phyloP scores from a whole-genome alignment of 2,888 invertebrate species.

The Yponomeuta cagnagella region DNA sequence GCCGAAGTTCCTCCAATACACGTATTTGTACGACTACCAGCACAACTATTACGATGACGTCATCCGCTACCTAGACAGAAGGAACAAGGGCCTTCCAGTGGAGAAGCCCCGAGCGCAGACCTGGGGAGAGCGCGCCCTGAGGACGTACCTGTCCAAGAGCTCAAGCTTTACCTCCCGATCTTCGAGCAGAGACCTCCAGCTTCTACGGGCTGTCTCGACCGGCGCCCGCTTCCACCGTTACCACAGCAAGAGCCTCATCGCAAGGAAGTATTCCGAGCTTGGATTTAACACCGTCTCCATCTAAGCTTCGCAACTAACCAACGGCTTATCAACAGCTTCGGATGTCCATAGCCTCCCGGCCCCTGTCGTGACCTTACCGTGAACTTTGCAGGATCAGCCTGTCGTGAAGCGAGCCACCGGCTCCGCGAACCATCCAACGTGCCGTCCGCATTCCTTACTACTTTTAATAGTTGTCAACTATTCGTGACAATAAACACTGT shows the following conservation, averaged over 20 bases:
- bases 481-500: constrained; percentile 62
- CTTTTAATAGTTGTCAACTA: constrained; percentile 48
- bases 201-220: constrained; percentile 78
- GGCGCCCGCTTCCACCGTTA: constrained; percentile 83
- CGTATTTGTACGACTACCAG: constrained; percentile 88
- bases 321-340: constrained; percentile 56
- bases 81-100: constrained; percentile 80
- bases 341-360: constrained; percentile 35
- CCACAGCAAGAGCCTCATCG: constrained; percentile 84
- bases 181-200: constrained; percentile 73
- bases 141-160: constrained; percentile 80
- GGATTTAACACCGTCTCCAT: constrained; percentile 69
- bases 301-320: constrained; percentile 63
- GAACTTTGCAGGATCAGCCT: constrained; percentile 71
- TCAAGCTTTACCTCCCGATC: constrained; percentile 80
- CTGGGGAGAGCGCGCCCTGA: constrained; percentile 88
- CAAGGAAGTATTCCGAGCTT: constrained; percentile 81
- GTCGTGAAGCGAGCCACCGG: constrained; percentile 44
- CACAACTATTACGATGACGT: constrained; percentile 91
- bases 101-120: constrained; percentile 88
- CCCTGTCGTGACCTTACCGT: constrained; percentile 62
- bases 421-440: constrained; percentile 19
- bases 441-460: constrained; percentile 62
- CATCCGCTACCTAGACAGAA: constrained; percentile 87
- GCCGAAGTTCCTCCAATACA: constrained; percentile 87